Conservation (phyloP, 2,888 invertebrate genomes). For the Drosophila anomelani region DNA sequence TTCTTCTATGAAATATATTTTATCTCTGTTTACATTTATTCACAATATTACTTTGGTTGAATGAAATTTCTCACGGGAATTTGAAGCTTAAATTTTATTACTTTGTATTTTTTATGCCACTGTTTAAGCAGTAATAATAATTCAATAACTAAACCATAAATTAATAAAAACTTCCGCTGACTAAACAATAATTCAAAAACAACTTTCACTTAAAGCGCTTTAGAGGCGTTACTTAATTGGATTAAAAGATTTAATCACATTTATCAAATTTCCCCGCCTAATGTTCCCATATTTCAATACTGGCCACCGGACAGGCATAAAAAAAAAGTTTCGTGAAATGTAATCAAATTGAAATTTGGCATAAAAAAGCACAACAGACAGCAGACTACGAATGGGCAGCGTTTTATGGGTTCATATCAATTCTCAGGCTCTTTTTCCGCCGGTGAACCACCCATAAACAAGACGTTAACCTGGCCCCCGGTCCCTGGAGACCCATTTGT, state of each 20-base stretch:
- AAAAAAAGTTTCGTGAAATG: slow-evolving; percentile 31
- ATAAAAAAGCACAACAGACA: slow-evolving; percentile 40
- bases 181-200: not conserved
- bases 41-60: not conserved
- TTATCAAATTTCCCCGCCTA: slow-evolving; percentile 33
- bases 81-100: not conserved
- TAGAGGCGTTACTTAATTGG: slow-evolving; percentile 22
- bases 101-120: not conserved
- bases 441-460: slow-evolving; percentile 56
- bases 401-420: slow-evolving; percentile 77
- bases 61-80: not conserved
- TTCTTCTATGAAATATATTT: too few species aligned
- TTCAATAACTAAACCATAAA: not conserved
- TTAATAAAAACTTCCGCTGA: not conserved
- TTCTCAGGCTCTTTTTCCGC: slow-evolving; percentile 72
- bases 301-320: slow-evolving; percentile 10
- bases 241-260: slow-evolving; percentile 39
- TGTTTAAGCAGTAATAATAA: not conserved
- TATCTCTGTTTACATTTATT: too few species aligned
- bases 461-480: slow-evolving; percentile 65
- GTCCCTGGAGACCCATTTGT: slow-evolving; percentile 81
- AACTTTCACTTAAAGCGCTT: not conserved
- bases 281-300: slow-evolving; percentile 36
- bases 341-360: slow-evolving; percentile 46
- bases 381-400: slow-evolving; percentile 42